phyloP scores from a whole-genome alignment of 2,113 vertebrate species.

The Semicossyphus pulcher region DNA sequence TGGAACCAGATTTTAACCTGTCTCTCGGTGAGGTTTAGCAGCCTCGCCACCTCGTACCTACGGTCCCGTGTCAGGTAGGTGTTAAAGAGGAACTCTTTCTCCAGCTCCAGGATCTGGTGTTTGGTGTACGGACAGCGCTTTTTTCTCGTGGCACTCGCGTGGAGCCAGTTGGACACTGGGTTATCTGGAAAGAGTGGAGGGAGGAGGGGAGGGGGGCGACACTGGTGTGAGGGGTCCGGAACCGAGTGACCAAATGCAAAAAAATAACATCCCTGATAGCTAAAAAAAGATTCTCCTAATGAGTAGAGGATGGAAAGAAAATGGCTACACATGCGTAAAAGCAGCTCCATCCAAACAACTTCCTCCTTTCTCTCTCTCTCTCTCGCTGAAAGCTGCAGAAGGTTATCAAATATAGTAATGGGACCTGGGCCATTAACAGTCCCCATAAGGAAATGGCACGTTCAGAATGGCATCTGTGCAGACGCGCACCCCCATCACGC shows the following conservation, averaged over 20 bases:
- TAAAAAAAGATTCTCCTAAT: no score
- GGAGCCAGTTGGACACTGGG: conserved; percentile 97
- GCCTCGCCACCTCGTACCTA: conserved; percentile 95
- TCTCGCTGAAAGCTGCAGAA: conserved; percentile 32
- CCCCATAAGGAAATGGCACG: conserved; percentile 71
- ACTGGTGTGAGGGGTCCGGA: conserved; percentile 61
- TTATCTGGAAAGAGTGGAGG: conserved; percentile 87
- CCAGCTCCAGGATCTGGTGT: conserved; percentile 96
- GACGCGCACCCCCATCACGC: conserved; percentile 52
- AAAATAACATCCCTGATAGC: conserved; percentile 1
- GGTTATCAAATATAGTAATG: conserved; percentile 48
- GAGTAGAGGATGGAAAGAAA: no score
- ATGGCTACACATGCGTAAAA: neutral
- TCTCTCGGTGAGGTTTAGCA: conserved; percentile 95
- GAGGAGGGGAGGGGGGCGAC: conserved; percentile 49
- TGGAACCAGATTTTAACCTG: conserved; percentile 99
- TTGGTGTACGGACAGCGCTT: conserved; percentile 97
- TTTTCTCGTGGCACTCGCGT: conserved; percentile 95
- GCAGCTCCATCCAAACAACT: conserved; percentile 13
- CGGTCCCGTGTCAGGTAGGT: conserved; percentile 98
- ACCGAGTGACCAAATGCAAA: conserved; percentile 24
- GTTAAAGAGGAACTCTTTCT: conserved; percentile 97
- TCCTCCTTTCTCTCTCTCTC: neutral
- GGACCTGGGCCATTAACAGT: conserved; percentile 61
- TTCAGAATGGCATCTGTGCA: conserved; percentile 66